phyloP scores from a whole-genome alignment of 53 echinoderm and acorn worm species.

The Paracentrotus lividus region DNA sequence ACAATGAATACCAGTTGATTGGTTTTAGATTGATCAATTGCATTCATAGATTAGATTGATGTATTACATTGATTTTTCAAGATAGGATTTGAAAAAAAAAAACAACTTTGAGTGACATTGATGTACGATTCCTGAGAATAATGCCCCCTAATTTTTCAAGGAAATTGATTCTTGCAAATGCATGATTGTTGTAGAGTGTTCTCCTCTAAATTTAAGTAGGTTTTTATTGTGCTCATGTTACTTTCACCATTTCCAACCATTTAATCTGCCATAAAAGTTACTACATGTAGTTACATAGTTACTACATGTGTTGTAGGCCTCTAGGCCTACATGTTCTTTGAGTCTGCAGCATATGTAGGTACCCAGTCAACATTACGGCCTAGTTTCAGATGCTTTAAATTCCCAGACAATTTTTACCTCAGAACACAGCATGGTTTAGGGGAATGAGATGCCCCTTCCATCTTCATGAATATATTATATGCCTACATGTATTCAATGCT shows the following conservation, averaged over 20 bases:
- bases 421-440: conserved; percentile 11
- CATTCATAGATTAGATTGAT: neutral
- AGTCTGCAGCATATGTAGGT: neutral
- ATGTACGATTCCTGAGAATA: neutral
- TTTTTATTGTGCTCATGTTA: neutral
- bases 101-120: neutral
- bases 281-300: no score
- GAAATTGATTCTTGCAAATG: neutral
- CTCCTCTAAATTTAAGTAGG: neutral
- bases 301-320: no score
- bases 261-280: no score
- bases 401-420: conserved; percentile 8
- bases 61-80: neutral
- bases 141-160: no score
- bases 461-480: neutral
- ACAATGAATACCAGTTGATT: neutral
- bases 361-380: neutral
- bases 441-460: neutral
- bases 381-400: conserved; percentile 20
- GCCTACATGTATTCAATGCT: neutral
- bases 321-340: neutral
- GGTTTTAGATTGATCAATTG: neutral
- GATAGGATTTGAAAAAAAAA: neutral
- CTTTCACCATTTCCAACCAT: neutral
- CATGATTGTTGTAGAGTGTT: neutral